Conservation (phyloP, 2,888 invertebrate species). For the Adelphocoris suturalis region DNA sequence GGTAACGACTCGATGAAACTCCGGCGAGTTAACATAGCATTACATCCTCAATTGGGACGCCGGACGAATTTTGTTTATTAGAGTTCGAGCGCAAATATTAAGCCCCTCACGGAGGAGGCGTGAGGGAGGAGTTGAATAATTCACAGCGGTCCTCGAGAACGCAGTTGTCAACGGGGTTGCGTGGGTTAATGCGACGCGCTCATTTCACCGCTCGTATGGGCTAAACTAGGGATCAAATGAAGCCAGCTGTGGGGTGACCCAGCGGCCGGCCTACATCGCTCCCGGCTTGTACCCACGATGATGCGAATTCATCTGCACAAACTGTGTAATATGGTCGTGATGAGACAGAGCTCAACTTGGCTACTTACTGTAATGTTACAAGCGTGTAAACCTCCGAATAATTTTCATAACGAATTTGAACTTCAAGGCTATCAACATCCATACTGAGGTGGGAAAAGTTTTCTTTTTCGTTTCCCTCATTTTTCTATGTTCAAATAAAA, state of each 20-base stretch:
- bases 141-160: not conserved
- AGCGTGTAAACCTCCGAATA: too few relatives aligned
- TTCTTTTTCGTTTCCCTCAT: too few relatives aligned
- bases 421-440: too few relatives aligned
- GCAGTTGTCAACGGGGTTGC: slow-evolving; percentile 18
- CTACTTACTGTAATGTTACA: too few relatives aligned
- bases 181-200: not conserved
- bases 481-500: too few relatives aligned
- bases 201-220: not conserved
- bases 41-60: not conserved
- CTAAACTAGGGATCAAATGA: not conserved
- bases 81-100: not conserved
- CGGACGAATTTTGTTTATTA: not conserved
- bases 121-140: not conserved
- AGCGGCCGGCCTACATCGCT: not conserved
- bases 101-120: not conserved
- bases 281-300: not conserved
- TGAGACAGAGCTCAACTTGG: too few relatives aligned
- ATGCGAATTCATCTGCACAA: not conserved
- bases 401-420: too few relatives aligned
- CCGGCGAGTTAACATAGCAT: not conserved
- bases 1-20: not conserved
- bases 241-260: slow-evolving; percentile 11
- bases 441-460: too few relatives aligned
- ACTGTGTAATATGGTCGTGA: too few relatives aligned